These are phyloP conservation scores for Meta bourneti DNA, from an alignment of 2,888 invertebrate genomes.

Conservation along the genomic window DNA sequence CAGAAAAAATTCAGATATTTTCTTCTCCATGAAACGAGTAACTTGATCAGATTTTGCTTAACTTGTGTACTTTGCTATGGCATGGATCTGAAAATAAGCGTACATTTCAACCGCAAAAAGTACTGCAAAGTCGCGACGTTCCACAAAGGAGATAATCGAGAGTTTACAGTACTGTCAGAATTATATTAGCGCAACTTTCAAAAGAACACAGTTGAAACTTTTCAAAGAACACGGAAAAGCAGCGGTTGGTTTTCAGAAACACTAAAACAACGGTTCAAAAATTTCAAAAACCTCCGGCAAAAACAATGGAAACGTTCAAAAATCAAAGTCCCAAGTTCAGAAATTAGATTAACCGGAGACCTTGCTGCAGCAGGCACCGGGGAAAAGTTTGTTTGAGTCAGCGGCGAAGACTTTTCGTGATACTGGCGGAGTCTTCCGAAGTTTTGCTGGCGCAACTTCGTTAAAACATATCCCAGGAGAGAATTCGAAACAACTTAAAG, in stretches of 20 bases:
- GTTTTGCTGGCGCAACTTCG: slow-evolving; percentile 43
- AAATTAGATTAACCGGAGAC: slow-evolving; percentile 56
- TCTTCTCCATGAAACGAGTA: no score
- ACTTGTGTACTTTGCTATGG: no score
- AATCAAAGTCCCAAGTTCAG: slow-evolving; percentile 57
- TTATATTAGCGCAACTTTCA: background rate
- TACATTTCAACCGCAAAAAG: no score
- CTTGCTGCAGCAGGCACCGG: slow-evolving; percentile 4
- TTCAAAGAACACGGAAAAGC: no score
- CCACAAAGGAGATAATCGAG: background rate
- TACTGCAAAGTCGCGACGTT: no score
- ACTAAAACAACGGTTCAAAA: background rate
- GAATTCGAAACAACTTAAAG: slow-evolving; percentile 49
- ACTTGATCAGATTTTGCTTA: no score
- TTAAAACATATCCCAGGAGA: slow-evolving; percentile 60
- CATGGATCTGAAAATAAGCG: no score
- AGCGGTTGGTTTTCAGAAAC: background rate
- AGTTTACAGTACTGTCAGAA: background rate
- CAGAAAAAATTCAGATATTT: no score
- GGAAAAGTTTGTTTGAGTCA: slow-evolving; percentile 38
- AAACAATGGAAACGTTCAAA: slow-evolving; percentile 29
- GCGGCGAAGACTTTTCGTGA: background rate
- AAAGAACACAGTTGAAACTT: background rate
- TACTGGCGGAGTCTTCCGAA: slow-evolving; percentile 19
- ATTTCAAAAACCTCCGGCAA: background rate